A percentile compares a stretch with the other conserved stretches of the same genome.
Conservation (phyloP, 2,888 invertebrate species). For the Pherbina coryleti region DNA sequence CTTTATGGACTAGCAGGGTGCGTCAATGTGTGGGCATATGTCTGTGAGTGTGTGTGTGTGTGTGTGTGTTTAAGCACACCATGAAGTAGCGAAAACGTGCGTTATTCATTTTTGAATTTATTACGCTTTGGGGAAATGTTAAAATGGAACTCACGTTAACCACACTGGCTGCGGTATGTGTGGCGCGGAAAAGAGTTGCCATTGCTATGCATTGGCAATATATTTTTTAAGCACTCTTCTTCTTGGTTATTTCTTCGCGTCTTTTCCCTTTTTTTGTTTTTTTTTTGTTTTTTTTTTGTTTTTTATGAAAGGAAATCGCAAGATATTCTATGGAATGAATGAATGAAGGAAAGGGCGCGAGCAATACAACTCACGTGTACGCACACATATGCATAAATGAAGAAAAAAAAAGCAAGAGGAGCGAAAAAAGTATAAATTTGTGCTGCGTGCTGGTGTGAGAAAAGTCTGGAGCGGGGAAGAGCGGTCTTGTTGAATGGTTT, state of each 20-base stretch:
- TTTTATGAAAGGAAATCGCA: constrained; percentile 9
- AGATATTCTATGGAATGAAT: not conserved
- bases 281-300: not conserved
- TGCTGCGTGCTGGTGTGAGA: not conserved
- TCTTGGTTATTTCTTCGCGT: not conserved
- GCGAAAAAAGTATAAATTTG: not conserved
- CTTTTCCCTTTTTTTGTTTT: not conserved
- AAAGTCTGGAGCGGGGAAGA: not conserved
- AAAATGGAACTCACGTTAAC: constrained; percentile 6
- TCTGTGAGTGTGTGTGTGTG: not conserved
- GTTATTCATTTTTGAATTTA: constrained; percentile 36
- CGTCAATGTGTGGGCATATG: not conserved
- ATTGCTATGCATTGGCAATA: constrained; percentile 17
- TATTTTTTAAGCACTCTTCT: not conserved
- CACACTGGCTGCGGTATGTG: constrained; percentile 14
- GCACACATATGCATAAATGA: too few species aligned
- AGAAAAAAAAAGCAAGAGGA: too few species aligned
- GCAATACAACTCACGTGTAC: too few species aligned
- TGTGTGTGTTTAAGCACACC: not conserved
- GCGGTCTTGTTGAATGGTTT: not conserved
- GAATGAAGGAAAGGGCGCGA: not conserved
- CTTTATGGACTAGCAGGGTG: not conserved
- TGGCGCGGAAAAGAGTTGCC: constrained; percentile 1
- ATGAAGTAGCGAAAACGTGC: constrained; percentile 1
- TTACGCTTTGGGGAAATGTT: constrained; percentile 27